Conservation (phyloP, 2,888 invertebrate species). For the Automeris io region DNA sequence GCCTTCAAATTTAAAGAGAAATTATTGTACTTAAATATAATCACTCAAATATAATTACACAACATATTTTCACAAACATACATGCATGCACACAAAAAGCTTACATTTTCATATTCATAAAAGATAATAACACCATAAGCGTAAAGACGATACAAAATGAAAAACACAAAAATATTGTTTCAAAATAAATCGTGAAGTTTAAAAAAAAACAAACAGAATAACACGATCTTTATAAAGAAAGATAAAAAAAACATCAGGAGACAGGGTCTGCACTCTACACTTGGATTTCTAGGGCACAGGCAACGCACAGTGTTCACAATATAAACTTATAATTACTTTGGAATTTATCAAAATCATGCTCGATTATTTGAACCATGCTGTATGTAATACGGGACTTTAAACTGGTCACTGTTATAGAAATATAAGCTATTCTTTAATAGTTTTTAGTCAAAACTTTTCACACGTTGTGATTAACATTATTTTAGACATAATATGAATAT, state of each 20-base stretch:
- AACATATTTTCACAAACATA: constrained; percentile 7
- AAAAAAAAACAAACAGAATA: no score
- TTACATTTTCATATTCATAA: constrained; percentile 22
- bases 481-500: not conserved
- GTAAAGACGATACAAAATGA: constrained; percentile 11
- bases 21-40: not conserved
- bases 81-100: constrained; percentile 16
- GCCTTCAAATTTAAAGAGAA: no score
- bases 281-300: constrained; percentile 62
- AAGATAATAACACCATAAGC: constrained; percentile 7
- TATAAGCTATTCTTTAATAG: not conserved
- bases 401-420: constrained; percentile 1
- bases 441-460: no score
- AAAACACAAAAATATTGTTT: not conserved
- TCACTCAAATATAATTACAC: not conserved
- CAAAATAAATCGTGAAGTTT: not conserved
- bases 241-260: constrained; percentile 12
- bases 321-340: constrained; percentile 14
- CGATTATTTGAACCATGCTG: constrained; percentile 20
- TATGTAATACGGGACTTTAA: constrained; percentile 2
- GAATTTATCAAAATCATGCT: constrained; percentile 27
- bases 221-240: constrained; percentile 1
- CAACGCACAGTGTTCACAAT: constrained; percentile 59
- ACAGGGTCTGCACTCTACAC: constrained; percentile 55
- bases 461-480: no score